Conservation (phyloP, 2,797 vertebrate genomes). For the Taeniopygia guttata region DNA sequence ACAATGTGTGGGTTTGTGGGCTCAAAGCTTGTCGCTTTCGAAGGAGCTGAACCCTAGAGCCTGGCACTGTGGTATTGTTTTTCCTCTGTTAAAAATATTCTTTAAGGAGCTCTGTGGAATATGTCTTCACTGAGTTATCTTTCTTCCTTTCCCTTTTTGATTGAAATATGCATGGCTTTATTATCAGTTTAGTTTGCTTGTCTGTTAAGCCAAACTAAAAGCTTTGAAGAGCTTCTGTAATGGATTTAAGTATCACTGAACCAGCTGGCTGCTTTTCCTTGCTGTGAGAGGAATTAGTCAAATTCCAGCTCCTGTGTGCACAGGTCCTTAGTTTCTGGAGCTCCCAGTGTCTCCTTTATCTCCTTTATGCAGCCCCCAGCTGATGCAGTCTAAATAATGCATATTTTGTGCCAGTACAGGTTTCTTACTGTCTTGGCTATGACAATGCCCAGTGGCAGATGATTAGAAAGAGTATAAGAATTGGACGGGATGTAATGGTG, state of each 20-base stretch:
- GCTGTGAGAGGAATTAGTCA: not conserved
- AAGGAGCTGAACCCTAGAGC: not conserved
- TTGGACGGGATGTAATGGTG: not conserved
- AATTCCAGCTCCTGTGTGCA: not conserved
- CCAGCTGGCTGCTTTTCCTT: not conserved
- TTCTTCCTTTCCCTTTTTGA: not conserved
- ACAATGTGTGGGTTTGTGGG: accelerated
- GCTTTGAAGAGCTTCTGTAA: not conserved
- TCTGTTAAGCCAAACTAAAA: not conserved
- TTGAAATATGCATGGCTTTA: not conserved
- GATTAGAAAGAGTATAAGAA: not conserved
- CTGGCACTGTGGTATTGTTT: not conserved
- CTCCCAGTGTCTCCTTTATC: not conserved
- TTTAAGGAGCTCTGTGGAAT: not conserved
- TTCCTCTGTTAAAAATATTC: not conserved
- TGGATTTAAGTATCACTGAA: not conserved
- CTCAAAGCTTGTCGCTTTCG: not conserved
- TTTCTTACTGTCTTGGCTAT: not conserved
- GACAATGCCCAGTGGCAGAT: not conserved
- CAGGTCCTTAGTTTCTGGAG: not conserved
- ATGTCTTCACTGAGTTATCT: not conserved
- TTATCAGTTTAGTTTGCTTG: not conserved
- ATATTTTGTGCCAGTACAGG: not conserved
- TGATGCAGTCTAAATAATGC: not conserved
- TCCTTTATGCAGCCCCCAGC: not conserved